phyloP scores from a whole-genome alignment of 2,888 invertebrate species.

The Graphium colonna region DNA sequence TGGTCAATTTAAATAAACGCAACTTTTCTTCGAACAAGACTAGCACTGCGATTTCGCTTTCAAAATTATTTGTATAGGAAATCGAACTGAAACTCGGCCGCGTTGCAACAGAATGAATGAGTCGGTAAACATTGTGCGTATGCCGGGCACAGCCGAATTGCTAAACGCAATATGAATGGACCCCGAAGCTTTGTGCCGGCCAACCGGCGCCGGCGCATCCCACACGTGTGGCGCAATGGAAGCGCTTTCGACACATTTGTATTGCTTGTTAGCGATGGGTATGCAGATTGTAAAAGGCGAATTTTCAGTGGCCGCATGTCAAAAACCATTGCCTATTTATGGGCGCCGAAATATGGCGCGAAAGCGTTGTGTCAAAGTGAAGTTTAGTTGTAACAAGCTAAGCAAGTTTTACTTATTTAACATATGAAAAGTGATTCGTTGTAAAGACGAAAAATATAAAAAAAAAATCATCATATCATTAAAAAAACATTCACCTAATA shows the following conservation, averaged over 20 bases:
- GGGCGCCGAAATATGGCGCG: constrained; percentile 30
- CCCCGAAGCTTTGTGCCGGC: constrained; percentile 62
- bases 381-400: too few species aligned
- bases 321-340: constrained; percentile 39
- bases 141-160: constrained; percentile 73
- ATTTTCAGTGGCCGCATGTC: constrained; percentile 45
- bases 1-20: too few species aligned
- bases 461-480: too few species aligned
- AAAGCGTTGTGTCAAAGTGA: too few species aligned
- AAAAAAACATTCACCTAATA: too few species aligned
- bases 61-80: constrained; percentile 4
- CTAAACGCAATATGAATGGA: constrained; percentile 77
- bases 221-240: constrained; percentile 76
- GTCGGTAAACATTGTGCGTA: constrained; percentile 67
- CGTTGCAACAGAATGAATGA: constrained; percentile 75
- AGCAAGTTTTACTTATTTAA: too few species aligned
- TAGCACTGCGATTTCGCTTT: too few species aligned
- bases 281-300: constrained; percentile 65
- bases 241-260: constrained; percentile 75
- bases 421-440: too few species aligned
- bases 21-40: too few species aligned
- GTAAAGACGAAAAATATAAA: too few species aligned
- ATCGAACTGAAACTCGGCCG: too few species aligned
- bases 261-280: constrained; percentile 58
- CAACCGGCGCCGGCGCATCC: constrained; percentile 72